Conservation (phyloP, 1,140 invertebrate genomes). For the Drosophila azteca region DNA sequence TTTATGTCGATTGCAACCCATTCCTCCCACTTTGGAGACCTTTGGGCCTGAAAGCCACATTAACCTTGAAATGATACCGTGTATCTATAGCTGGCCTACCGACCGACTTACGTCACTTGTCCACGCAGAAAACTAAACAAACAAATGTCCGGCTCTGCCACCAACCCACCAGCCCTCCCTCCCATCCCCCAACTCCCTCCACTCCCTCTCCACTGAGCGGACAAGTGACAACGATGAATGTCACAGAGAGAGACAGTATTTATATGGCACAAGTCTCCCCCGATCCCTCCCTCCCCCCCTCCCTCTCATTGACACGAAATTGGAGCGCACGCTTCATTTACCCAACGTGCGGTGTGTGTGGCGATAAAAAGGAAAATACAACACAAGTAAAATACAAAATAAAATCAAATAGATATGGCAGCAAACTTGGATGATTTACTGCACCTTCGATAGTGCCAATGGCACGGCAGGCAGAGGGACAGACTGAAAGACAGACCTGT, state of each 20-base stretch:
- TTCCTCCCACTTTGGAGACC: slow-evolving; percentile 1
- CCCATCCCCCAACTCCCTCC: background rate
- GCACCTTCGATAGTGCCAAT: slow-evolving; percentile 53
- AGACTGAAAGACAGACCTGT: background rate
- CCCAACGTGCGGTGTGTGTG: slow-evolving; percentile 24
- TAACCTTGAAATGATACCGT: slow-evolving; percentile 58
- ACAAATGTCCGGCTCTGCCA: slow-evolving; percentile 28
- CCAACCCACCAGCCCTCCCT: slow-evolving; percentile 3
- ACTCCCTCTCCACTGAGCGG: background rate
- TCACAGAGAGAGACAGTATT: slow-evolving; percentile 57
- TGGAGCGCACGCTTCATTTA: slow-evolving; percentile 60
- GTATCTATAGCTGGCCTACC: slow-evolving; percentile 6
- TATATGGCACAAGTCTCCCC: slow-evolving; percentile 22
- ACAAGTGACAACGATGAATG: slow-evolving; percentile 59
- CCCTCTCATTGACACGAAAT: slow-evolving; percentile 56
- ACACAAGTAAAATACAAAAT: slow-evolving; percentile 44
- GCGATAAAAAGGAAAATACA: slow-evolving; percentile 52
- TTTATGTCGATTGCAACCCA: slow-evolving; percentile 34
- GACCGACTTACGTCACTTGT: slow-evolving; percentile 57
- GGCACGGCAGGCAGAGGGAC: slow-evolving; percentile 1
- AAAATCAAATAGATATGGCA: slow-evolving; percentile 55
- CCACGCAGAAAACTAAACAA: slow-evolving; percentile 25
- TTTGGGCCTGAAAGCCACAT: slow-evolving; percentile 17
- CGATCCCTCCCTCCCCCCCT: slow-evolving; percentile 14
- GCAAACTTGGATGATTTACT: slow-evolving; percentile 59